Conservation (phyloP, 2,113 vertebrate species). For the Rhabdomys dilectus region DNA sequence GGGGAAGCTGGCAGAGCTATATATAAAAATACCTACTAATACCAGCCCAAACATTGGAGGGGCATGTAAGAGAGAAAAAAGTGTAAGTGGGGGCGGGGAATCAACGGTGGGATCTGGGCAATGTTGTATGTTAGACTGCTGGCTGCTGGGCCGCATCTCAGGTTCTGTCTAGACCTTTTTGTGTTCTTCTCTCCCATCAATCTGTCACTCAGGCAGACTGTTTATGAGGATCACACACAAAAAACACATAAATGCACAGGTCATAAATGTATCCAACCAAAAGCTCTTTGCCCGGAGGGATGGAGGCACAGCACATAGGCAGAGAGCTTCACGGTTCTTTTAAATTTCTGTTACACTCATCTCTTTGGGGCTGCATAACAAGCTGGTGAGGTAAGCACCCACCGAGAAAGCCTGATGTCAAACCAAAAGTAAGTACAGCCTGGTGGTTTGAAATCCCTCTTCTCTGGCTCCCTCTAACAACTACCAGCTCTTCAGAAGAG, state of each 20-base stretch:
- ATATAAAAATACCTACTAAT: neutral
- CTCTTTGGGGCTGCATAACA: conserved; percentile 6
- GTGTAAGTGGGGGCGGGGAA: neutral
- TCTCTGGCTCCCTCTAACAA: neutral
- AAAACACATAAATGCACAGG: neutral
- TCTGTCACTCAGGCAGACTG: neutral
- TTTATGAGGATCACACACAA: neutral
- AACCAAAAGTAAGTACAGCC: neutral
- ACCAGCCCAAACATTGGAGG: neutral
- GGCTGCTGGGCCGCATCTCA: neutral
- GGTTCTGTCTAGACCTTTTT: neutral
- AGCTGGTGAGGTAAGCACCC: conserved; percentile 38
- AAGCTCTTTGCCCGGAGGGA: conserved; percentile 7
- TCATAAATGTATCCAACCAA: neutral
- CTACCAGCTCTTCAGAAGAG: conserved; percentile 43
- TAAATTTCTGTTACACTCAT: neutral
- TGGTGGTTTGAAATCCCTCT: conserved; percentile 1
- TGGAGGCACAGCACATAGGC: neutral
- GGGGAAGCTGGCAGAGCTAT: neutral
- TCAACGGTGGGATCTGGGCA: rapidly evolving
- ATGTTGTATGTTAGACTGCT: neutral
- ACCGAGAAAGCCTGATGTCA: neutral
- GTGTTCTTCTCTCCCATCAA: neutral
- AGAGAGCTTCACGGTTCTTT: neutral
- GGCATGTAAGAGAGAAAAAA: neutral